Evolutionary conservation across 2,888 invertebrate species (phyloP).

Genomic region (Drosophila yooni): DNA sequence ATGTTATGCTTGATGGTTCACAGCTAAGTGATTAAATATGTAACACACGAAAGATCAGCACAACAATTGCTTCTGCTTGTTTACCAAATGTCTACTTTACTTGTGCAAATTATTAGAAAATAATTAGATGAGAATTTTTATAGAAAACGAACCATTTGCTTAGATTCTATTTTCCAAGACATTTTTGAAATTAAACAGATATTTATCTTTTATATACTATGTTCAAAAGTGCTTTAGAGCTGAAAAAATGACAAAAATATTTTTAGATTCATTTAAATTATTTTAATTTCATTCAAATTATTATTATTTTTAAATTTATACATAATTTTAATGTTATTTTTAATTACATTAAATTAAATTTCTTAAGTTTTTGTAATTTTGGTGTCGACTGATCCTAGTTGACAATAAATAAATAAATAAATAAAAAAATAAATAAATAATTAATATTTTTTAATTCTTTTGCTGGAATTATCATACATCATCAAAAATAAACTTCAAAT

Average conservation of each 20-base stretch:
- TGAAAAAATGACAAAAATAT: background rate
- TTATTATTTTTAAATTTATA: no score
- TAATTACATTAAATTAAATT: no score
- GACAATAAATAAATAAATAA: no score
- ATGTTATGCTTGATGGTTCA: conserved; percentile 15
- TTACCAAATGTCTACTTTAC: background rate
- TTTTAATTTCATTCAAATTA: no score
- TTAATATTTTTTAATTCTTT: background rate
- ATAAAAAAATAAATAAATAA: background rate
- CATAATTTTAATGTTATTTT: no score
- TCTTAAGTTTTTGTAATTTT: no score
- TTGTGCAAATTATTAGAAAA: background rate
- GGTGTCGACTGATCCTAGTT: no score
- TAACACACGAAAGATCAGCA: background rate
- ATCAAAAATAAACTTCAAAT: background rate
- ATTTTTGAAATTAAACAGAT: background rate
- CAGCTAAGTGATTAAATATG: background rate
- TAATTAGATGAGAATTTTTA: background rate
- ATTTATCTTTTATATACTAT: background rate
- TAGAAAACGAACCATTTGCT: background rate
- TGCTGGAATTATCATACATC: background rate
- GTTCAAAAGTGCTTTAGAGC: background rate
- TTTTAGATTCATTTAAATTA: background rate
- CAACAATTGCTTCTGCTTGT: background rate
- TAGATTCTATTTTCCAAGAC: background rate